Base-by-base conservation (phyloP, 2,797 vertebrate genomes). In the Adrianichthys oophorus region DNA sequence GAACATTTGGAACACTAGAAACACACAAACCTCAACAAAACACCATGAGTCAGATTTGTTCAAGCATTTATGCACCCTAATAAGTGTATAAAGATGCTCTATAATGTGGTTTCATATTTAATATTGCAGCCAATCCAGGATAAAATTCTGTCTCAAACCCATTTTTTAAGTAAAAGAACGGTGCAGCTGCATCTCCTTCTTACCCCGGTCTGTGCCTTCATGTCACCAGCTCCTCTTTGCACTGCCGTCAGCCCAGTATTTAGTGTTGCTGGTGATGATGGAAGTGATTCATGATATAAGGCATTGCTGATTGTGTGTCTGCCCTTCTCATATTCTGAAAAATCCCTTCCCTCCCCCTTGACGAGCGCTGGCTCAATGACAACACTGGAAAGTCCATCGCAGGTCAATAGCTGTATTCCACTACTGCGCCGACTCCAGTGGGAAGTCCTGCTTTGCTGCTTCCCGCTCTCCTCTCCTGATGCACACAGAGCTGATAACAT, bases 361-460 rank as follows among this genome's bases (percentile, higher is more conserved):
- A 32, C 10, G 50, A 32, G 10, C 65, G 26, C 54, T 52, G 0
- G 0, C 54, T 67, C 23, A 52, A 12, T 57, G 42, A 65, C 64
- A 77, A 59, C 18, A 59, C 43, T 68, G 85, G 82, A 82, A 84
- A 78, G 70, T 77, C 78, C 79, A 32, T 46, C 47, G 16, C 24
- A 19, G 70, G 59, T 53, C 64, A 72, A 82, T 77, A 64, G 56
- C 41, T 16, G 74, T 70, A 76, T 67, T 76, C 63, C 65, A 40
- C 29, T 49, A 32, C 68, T 68, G 74, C 44, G 51, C 49, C 7
- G 55, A 44, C 55, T 52, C 48, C 61, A 53, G 48, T 4, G 62
- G 59, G 52, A 70, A 79, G 66, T 45, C n/a, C 52, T 15, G 2
- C 4, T 0, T 7, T n/a, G 52, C 23, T n/a, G 58, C 47, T 73